Base-by-base conservation (phyloP, 2,797 vertebrate genomes). In the Hozukius guyotensis region DNA sequence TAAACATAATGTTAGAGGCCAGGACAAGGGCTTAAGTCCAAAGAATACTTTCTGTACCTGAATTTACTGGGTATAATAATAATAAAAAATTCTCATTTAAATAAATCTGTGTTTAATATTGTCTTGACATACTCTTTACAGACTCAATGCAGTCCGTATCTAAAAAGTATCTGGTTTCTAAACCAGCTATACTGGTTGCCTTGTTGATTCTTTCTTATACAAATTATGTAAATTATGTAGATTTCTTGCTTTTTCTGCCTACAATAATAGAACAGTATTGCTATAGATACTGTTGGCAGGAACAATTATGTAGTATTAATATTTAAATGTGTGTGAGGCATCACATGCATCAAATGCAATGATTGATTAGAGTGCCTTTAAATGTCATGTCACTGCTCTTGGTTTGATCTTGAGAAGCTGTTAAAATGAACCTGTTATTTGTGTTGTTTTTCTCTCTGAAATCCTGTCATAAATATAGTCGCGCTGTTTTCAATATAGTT, bases 341-440 rank as follows among this genome's bases (percentile, higher is more conserved):
- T 69, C 52, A 38, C 2, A 1, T 32, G n/a, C 56, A 69, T 84
- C 27, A 62, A 20, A 65, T 32, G 27, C 22, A 66, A 27, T 62
- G 14, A 63, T 53, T 62, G 46, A 80, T 72, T 72, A 49, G 70
- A 61, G 42, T 71, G 64, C 42, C 42, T 82, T 75, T 81, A 72
- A 80, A 75, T 64, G 6, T 3, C 13, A 29, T 73, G 64, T 68
- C 64, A 53, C 32, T 80, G 34, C 73, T 63, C 27, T 84, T 70
- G 22, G 52, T 59, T 65, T 67, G 76, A 75, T 76, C 42, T 72
- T 27, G 24, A 78, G 22, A 83, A 77, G 29, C 20, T 31, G 60
- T 83, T 73, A 70, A 85, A 85, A 79, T 75, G 29, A 34, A 65
- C 56, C 29, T 66, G 34, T 46, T 70, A 8, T 77, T 75, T 63